phyloP scores from a whole-genome alignment of 2,888 invertebrate species.

The Heliconius ismenius region DNA sequence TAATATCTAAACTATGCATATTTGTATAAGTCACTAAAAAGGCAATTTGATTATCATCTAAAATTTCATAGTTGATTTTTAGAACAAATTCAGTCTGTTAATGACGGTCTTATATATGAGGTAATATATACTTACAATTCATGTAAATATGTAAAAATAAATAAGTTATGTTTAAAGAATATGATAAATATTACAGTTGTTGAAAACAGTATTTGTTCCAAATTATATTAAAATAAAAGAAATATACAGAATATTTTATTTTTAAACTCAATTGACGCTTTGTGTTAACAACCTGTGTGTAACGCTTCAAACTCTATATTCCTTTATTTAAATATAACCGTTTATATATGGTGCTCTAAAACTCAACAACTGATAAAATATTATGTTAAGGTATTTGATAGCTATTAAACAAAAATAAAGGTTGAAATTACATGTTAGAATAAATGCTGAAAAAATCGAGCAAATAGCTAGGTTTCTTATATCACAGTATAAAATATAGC shows the following conservation, averaged over 20 bases:
- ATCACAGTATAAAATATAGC: constrained; percentile 14
- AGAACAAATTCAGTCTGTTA: constrained; percentile 30
- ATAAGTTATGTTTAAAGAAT: neutral
- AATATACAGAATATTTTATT: neutral
- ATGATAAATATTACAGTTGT: neutral
- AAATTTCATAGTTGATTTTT: constrained; percentile 35
- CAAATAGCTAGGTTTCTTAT: neutral
- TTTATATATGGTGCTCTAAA: neutral
- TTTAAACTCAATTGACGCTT: neutral
- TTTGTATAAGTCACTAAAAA: constrained; percentile 56
- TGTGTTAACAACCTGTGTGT: neutral
- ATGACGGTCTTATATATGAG: constrained; percentile 10
- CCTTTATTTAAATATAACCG: neutral
- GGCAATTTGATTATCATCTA: constrained; percentile 52
- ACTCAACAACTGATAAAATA: neutral
- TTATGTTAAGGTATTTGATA: neutral
- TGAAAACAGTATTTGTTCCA: neutral
- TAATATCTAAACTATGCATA: constrained; percentile 49
- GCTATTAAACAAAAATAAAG: neutral
- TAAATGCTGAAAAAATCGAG: constrained; percentile 6
- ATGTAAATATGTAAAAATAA: constrained; percentile 13
- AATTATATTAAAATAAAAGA: constrained; percentile 2
- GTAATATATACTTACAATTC: constrained; percentile 9
- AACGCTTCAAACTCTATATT: neutral
- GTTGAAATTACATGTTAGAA: neutral